Conservation (phyloP, 2,113 vertebrate species). For the Pangasianodon gigas region DNA sequence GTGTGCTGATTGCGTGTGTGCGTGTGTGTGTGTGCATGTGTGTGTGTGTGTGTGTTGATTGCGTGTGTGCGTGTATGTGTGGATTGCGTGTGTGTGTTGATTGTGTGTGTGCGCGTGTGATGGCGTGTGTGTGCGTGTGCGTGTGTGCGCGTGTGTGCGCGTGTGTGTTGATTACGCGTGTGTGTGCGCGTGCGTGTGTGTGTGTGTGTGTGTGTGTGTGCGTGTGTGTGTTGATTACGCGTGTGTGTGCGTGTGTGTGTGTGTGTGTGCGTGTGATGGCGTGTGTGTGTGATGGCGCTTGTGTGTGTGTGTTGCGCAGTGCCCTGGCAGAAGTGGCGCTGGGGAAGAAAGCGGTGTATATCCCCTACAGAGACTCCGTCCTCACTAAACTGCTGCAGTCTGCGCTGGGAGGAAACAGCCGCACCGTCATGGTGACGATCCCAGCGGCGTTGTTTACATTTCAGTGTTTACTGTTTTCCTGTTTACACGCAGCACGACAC, state of each 20-base stretch:
- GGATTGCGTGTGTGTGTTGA: too few relatives aligned
- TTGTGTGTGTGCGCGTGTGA: too few relatives aligned
- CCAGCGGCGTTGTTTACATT: background rate
- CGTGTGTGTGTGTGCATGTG: too few relatives aligned
- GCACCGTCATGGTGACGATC: conserved; percentile 77
- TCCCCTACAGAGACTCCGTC: conserved; percentile 85
- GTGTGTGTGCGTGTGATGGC: too few relatives aligned
- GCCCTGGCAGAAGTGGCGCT: conserved; percentile 79
- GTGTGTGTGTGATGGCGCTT: background rate
- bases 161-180: too few relatives aligned
- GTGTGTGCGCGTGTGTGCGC: too few relatives aligned
- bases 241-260: too few relatives aligned
- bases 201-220: too few relatives aligned
- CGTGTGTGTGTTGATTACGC: too few relatives aligned
- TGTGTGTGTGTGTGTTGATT: background rate
- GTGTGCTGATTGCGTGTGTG: too few relatives aligned
- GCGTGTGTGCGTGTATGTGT: background rate
- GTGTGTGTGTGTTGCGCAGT: conserved; percentile 57
- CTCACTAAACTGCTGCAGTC: conserved; percentile 87
- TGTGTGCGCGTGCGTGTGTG: too few relatives aligned
- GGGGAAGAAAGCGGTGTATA: conserved; percentile 78
- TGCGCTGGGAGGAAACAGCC: conserved; percentile 86
- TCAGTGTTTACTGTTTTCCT: background rate
- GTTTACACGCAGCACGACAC: background rate
- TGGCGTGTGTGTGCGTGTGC: too few relatives aligned